Evolutionary conservation across 2,113 vertebrate genomes (phyloP), one percentile per base, ranked within the genome.

Genomic region (Cavia porcellus): DNA sequence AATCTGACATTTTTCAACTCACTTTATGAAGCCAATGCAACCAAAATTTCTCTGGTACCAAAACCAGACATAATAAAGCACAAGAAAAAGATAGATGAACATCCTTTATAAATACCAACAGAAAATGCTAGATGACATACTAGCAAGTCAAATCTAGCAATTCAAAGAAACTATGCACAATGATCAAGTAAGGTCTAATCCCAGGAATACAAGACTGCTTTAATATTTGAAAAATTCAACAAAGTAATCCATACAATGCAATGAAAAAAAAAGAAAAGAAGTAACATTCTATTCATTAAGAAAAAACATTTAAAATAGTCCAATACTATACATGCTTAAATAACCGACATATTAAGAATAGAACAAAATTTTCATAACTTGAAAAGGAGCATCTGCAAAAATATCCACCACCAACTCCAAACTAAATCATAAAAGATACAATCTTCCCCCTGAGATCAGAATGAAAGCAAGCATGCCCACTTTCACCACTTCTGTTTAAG

Each of bases 211-310:
- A 79, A 84, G 35, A 32, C 3, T 59, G 62, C 42, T 88, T 86
- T 70, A 80, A 64, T 75, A 55, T 38, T 88, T 62, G 47, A 92
- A 97, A 70, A 83, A 75, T 77, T 28, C 92, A 94, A 62, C 25
- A 62, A 25, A 66, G 4, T 0, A 68, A 57, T 85, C 47, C 11
- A 64, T 0, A 94, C n/a, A 57, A 59, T 90, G 6, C 57, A 95
- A 62, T 61, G 28, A 77, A 89, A 92, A 77, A 81, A 45, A 62
- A 77, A 19, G 32, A 87, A 86, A 89, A 86, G 19, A 52, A 68
- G 86, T 19, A 62, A 15, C 32, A 61, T 35, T 55, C 55, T 61
- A 47, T 52, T 74, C 77, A 82, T 80, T 80, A 84, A 81, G 22
- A 89, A 81, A 81, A 92, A 52, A 14, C 14, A 88, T 72, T 59